These are phyloP conservation scores for Stenichneumon culpator DNA, from an alignment of 2,888 invertebrate genomes.

Conservation along the genomic window DNA sequence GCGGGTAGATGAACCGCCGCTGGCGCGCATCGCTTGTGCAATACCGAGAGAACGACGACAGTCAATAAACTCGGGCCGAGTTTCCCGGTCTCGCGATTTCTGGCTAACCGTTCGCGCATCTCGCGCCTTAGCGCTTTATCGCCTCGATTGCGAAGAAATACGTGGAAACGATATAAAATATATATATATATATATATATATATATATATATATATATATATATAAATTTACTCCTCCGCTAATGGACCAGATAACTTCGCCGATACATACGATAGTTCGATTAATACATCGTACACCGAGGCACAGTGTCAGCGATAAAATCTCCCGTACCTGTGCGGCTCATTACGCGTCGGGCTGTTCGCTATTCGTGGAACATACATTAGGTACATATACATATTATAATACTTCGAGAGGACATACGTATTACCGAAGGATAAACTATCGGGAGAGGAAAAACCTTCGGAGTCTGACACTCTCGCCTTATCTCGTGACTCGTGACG, in stretches of 20 bases:
- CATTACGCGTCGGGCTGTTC: slow-evolving; percentile 24
- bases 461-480: slow-evolving; percentile 29
- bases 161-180: neutral
- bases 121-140: neutral
- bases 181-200: too few species aligned
- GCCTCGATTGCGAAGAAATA: neutral
- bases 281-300: neutral
- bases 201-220: too few species aligned
- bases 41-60: neutral
- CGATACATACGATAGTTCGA: neutral
- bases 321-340: slow-evolving; percentile 38
- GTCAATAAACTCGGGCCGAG: slow-evolving; percentile 27
- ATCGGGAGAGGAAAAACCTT: slow-evolving; percentile 67
- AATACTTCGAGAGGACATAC: slow-evolving; percentile 43
- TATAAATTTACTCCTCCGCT: slow-evolving; percentile 1
- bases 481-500: slow-evolving; percentile 66
- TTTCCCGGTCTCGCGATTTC: neutral
- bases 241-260: slow-evolving; percentile 31
- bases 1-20: slow-evolving; percentile 33
- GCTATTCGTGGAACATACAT: neutral
- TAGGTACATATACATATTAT: slow-evolving; percentile 1
- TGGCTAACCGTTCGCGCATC: neutral
- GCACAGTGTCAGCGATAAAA: slow-evolving; percentile 43
- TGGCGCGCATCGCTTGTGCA: slow-evolving; percentile 23
- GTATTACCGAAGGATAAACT: slow-evolving; percentile 46